These are phyloP conservation scores for Panagrolaimus sp. DNA, from an alignment of 1,140 invertebrate species.

Conservation along the genomic window DNA sequence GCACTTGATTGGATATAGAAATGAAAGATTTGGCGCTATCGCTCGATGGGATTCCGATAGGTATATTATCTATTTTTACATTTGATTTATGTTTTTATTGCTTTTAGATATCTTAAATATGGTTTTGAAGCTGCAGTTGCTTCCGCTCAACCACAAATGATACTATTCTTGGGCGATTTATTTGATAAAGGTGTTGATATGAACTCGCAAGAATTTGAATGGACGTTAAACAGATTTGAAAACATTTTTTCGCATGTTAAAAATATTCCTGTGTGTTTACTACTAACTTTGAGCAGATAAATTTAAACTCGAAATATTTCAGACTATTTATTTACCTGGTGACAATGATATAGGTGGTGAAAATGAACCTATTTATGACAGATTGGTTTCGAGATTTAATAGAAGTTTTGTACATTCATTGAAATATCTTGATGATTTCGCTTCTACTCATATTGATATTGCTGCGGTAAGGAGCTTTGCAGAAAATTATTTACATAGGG, in stretches of 20 bases:
- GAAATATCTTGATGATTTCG: not conserved
- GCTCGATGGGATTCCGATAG: constrained; percentile 34
- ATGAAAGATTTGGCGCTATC: constrained; percentile 28
- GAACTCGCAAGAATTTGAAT: constrained; percentile 26
- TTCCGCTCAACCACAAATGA: constrained; percentile 22
- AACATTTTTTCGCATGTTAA: constrained; percentile 25
- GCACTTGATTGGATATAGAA: constrained; percentile 35
- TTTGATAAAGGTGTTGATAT: constrained; percentile 39
- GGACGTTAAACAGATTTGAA: constrained; percentile 23
- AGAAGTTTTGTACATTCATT: not conserved
- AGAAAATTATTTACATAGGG: no score
- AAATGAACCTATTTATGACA: constrained; percentile 28
- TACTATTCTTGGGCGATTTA: constrained; percentile 35
- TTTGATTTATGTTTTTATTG: constrained; percentile 9
- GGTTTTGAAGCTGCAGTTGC: constrained; percentile 14
- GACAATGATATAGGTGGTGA: constrained; percentile 41
- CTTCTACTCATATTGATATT: not conserved
- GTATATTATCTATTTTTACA: constrained; percentile 10
- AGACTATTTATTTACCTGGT: constrained; percentile 36
- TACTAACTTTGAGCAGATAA: not conserved
- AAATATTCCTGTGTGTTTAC: constrained; percentile 17
- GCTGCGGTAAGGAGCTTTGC: not conserved
- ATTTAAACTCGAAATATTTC: constrained; percentile 2
- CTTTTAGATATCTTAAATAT: constrained; percentile 29
- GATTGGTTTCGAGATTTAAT: not conserved